phyloP scores from a whole-genome alignment of 2,113 vertebrate species.

The Mixornis gularis region DNA sequence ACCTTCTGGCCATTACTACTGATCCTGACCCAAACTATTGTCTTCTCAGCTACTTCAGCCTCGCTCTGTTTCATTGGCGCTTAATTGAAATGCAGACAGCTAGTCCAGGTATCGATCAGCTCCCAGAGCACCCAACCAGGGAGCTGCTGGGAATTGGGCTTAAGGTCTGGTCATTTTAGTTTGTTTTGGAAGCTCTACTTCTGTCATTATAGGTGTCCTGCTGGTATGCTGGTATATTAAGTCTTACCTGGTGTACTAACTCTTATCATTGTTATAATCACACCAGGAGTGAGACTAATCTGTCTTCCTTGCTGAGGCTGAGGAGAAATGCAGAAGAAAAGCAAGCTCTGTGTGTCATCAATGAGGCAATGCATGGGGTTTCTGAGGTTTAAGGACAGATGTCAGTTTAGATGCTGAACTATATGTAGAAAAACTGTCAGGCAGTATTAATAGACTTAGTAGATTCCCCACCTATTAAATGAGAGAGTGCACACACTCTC shows the following conservation, averaged over 20 bases:
- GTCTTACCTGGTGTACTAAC: background rate
- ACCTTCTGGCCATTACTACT: background rate
- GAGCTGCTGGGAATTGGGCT: background rate
- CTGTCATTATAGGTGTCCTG: background rate
- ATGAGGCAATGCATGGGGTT: background rate
- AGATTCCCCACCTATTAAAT: background rate
- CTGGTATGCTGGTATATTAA: background rate
- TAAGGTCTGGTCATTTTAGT: background rate
- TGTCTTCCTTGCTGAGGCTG: background rate
- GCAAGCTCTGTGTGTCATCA: background rate
- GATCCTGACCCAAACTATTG: accelerated
- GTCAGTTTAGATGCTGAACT: background rate
- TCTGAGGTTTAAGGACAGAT: background rate
- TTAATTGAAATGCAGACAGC: background rate
- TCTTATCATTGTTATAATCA: background rate
- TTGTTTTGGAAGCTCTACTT: background rate
- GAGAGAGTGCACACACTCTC: background rate
- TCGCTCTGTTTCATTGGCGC: background rate
- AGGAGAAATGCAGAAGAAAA: background rate
- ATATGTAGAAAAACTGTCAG: background rate
- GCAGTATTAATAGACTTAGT: background rate
- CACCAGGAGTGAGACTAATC: background rate
- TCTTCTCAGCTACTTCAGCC: background rate
- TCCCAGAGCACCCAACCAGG: background rate
- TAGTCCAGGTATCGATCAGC: background rate